Base-by-base conservation (phyloP, 2,797 vertebrate genomes). In the Eospalax fontanierii region DNA sequence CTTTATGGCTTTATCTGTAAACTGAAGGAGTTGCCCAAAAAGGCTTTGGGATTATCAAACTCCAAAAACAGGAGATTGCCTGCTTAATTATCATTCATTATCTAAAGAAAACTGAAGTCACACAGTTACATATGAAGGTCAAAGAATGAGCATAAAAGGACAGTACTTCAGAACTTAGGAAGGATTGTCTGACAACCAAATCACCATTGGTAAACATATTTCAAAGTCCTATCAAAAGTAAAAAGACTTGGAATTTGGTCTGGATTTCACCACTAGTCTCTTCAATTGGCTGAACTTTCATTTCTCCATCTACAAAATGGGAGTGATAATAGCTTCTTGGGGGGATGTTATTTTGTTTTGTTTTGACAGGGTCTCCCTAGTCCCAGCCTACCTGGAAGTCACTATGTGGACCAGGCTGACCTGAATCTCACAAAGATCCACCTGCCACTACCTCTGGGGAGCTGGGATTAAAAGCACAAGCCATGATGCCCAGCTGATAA, bases 231-330 rank as follows among this genome's bases (percentile, higher is more conserved):
- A 83, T 24, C 33, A 15, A n/a, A 46, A 59, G 38, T 78, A 35
- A 40, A 76, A 82, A 78, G 63, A 59, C 33, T 43, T 22, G 75
- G 33, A 73, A 61, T 43, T 5, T 76, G 68, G 46, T 46, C 74
- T 61, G 24, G 19, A 22, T 4, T 68, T 93, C 68, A 46, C 74
- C 22, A 66, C 7, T 9, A 11, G 26, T 65, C 38, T 79, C 35
- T 46, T 92, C 16, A 59, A 50, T 33, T 70, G 50, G 12, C 33
- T 88, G 26, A 75, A 28, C 68, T 59, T 71, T 82, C 71, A 61
- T 74, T 66, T 91, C 54, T 73, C 83, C 71, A 46, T 80, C 40
- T 92, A 85, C 40, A 71, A 94, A 81, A 73, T 76, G 33, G 19
- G 16, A 10, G 33, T 63, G 35, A 54, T 33, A 30, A 30, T 66